Conservation (phyloP, 2,797 vertebrate species). For the Helarctos malayanus region DNA sequence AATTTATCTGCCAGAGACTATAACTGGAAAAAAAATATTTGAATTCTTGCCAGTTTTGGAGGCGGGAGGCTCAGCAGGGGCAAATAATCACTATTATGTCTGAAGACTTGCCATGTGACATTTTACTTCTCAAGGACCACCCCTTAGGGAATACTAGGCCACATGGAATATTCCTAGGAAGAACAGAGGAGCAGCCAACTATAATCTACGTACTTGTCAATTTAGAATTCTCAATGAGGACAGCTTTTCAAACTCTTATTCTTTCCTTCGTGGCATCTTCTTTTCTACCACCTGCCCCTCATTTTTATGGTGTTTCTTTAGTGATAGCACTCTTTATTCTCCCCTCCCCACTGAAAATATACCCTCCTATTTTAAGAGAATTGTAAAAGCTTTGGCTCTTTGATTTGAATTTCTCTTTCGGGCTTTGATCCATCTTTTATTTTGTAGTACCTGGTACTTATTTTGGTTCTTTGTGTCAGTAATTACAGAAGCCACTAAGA, state of each 20-base stretch:
- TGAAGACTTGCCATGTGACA: neutral
- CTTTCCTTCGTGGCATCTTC: neutral
- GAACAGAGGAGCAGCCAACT: neutral
- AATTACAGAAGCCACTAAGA: conserved; percentile 42
- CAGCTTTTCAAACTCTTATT: neutral
- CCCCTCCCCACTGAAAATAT: no score
- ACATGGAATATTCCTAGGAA: conserved; percentile 31
- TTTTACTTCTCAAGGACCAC: conserved; percentile 51
- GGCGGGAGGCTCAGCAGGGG: neutral
- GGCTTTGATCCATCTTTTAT: neutral
- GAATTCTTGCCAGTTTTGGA: conserved; percentile 56
- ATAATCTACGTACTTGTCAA: conserved; percentile 38
- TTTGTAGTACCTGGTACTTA: conserved; percentile 43
- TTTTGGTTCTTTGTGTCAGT: conserved; percentile 24
- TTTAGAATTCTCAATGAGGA: conserved; percentile 38
- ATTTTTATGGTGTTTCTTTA: conserved; percentile 6
- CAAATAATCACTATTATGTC: conserved; percentile 32
- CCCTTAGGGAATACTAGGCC: conserved; percentile 17
- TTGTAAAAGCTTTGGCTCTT: conserved; percentile 11
- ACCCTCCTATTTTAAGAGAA: neutral
- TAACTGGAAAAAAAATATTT: neutral
- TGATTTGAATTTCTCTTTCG: conserved; percentile 13
- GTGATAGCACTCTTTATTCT: neutral
- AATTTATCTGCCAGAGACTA: conserved; percentile 56
- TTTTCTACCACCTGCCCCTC: neutral